phyloP scores from a whole-genome alignment of 2,888 invertebrate genomes.

The Hypomecis punctinalis region DNA sequence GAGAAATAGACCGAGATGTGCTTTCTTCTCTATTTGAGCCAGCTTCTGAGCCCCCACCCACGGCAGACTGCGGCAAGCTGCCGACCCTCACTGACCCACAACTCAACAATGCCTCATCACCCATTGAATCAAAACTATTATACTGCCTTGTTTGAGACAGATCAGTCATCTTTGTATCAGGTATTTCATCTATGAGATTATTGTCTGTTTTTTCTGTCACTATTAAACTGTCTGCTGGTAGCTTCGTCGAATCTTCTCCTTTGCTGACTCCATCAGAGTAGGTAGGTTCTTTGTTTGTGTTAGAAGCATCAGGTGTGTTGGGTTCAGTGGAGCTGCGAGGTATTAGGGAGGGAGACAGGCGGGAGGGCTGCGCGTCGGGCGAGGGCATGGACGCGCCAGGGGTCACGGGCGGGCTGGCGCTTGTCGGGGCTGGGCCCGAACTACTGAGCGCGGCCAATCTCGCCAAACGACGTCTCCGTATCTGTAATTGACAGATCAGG shows the following conservation, averaged over 20 bases:
- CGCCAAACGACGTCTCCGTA: conserved; percentile 90
- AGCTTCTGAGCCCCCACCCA: conserved; percentile 65
- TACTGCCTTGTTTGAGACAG: conserved; percentile 80
- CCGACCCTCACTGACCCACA: conserved; percentile 77
- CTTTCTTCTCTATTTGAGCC: conserved; percentile 73
- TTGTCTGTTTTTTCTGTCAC: conserved; percentile 80
- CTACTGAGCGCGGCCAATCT: conserved; percentile 87
- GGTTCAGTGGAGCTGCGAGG: conserved; percentile 66
- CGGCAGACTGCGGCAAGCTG: conserved; percentile 71
- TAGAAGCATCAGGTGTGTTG: conserved; percentile 63
- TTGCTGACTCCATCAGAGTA: conserved; percentile 70
- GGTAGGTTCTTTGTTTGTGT: conserved; percentile 72
- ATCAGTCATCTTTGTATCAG: conserved; percentile 83
- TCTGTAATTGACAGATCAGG: conserved; percentile 81
- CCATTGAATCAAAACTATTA: conserved; percentile 81
- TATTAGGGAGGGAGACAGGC: conserved; percentile 59
- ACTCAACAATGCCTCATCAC: conserved; percentile 75
- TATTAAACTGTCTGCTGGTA: conserved; percentile 77
- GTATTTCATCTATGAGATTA: conserved; percentile 80
- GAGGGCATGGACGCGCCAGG: conserved; percentile 72
- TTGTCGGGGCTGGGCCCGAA: conserved; percentile 76
- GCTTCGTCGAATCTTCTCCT: conserved; percentile 71
- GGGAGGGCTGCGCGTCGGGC: conserved; percentile 59
- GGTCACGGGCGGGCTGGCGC: conserved; percentile 78
- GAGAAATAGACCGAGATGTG: conserved; percentile 77